Evolutionary conservation across 1,140 invertebrate genomes (phyloP), one percentile per base, ranked within the genome.

Genomic region (Calliopsis andreniformis): DNA sequence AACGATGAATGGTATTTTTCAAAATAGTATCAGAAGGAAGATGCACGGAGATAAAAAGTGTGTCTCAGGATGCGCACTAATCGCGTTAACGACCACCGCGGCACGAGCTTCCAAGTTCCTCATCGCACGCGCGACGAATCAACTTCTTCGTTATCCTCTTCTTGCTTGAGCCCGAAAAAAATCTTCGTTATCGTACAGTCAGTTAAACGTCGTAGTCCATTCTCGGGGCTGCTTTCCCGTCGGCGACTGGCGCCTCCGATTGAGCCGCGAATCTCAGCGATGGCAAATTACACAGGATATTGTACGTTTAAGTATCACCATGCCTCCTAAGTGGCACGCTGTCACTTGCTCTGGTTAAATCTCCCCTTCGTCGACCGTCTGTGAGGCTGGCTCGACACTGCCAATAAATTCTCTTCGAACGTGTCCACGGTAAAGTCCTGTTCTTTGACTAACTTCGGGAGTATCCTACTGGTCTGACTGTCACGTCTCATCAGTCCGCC

Each of bases 401-500:
- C 51, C 3, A 86, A 66, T 0, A 90, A 62, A 61, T 90, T 90
- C 51, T 90, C 89, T 10, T 90, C 89, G 49, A 88, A 90, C 1
- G 87, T 88, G 32, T 90, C 89, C 0, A 78, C 77, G 0, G 89
- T 89, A n/a, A 89, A 90, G 30, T 90, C 89, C 28, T 87, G 87
- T 4, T 90, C 88, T 8, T 85, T 87, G 25, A 42, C 12, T 4
- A 45, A n/a, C 25, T 73, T 80, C 6, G 72, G 32, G 3, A 67
- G 2, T 18, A 25, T 42, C 47, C 67, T 78, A 16, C 4, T 56
- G 5, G 10, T 10, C 5, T 67, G 64, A 2, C 47, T 30, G 16
- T 53, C 49, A 2, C 67, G 69, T 10, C 67, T 83, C 4, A 42
- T 30, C 2, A 55, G 0, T 0, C 16, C 25, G 7, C 47, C 7